Evolutionary conservation across 2,113 vertebrate species (phyloP), one percentile per base, ranked within the genome.

Genomic region (Erythrocercus mccallii): DNA sequence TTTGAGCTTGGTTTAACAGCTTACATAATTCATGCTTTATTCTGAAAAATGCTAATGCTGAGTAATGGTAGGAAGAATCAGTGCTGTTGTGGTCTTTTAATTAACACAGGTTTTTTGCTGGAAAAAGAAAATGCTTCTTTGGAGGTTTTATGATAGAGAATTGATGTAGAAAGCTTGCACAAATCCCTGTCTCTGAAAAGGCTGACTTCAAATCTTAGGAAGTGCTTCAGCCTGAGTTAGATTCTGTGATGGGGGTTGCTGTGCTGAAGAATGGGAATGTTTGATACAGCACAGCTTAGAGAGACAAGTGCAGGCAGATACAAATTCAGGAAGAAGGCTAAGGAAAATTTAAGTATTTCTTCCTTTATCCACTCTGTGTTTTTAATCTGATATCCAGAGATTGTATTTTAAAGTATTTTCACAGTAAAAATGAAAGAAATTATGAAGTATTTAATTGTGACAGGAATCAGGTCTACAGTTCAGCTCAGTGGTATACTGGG

Each of bases 381-480:
- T 58, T 70, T 88, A 44, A 35, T 74, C n/a, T 74, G 22, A 22
- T 79, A 44, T 9, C 8, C 4, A 11, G 42, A 42, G 12, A 57
- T 82, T 56, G 15, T 71, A 13, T 85, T 79, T 92, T 50, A 15
- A 72, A 76, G 35, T 42, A 44, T 76, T 71, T 79, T 74, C 17
- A 42, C 25, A 12, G 23, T 64, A 54, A 61, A 45, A 54, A 22
- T 30, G 6, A 15, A 37, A 48, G 17, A 45, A 38, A 50, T 54
- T 30, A 10, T 0, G 0, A 38, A 31, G 15, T 57, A n/a, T 47
- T 86, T 44, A 2, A 3, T 37, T 69, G 11, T 7, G 25, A 50
- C 19, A 25, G 47, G 24, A 76, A 12, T 54, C 6, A 4, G 14
- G 21, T 56, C 30, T 31, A 0, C 35, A 27, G 40, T 60, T 86